Base-by-base conservation (phyloP, 2,113 vertebrate genomes). In the Gopherus flavomarginatus region DNA sequence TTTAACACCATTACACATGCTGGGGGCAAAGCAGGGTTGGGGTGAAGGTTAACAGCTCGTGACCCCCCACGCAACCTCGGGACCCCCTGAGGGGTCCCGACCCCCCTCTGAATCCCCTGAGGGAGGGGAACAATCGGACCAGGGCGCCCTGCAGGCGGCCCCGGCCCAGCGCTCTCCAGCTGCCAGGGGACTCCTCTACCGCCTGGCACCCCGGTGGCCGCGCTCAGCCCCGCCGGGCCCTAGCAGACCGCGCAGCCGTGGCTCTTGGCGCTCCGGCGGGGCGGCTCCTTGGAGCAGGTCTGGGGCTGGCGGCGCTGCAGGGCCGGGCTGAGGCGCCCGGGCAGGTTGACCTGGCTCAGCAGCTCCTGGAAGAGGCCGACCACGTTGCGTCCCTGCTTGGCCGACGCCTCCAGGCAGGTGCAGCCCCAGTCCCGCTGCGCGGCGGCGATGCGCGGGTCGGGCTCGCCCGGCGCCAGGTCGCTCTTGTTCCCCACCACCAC, bases 321-420 rank as follows among this genome's bases (percentile, higher is more conserved):
- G 52, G 97, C 94, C 1, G 97, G 97, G 65, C 97, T 97, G 75
- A 97, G 92, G 26, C 91, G 86, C 52, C 94, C 95, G 27, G 97
- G 98, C 85, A 95, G 21, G 62, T 97, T 94, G 81, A 97, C 96
- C 87, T 97, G 98, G 50, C 96, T 96, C 38, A 98, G 94, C 89
- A 98, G 92, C 89, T 98, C 95, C 69, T 94, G 87, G 87, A 98
- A 98, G 44, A 98, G 97, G 1, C 87, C 95, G 1, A 94, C 38
- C 38, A 98, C 88, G 90, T 98, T 98, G 5, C 88, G 95, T 52
- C 98, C 96, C 16, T 88, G 96, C 93, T 97, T 97, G 82, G 98
- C 98, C 11, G 98, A 98, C 44, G 98, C 96, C 94, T 98, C 97
- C 87, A 98, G 96, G 79, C 98, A 98, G 92, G 96, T 86, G 8